Evolutionary conservation across 2,888 invertebrate genomes (phyloP), one percentile per base, ranked within the genome.

Genomic region (Bellardia pandia): DNA sequence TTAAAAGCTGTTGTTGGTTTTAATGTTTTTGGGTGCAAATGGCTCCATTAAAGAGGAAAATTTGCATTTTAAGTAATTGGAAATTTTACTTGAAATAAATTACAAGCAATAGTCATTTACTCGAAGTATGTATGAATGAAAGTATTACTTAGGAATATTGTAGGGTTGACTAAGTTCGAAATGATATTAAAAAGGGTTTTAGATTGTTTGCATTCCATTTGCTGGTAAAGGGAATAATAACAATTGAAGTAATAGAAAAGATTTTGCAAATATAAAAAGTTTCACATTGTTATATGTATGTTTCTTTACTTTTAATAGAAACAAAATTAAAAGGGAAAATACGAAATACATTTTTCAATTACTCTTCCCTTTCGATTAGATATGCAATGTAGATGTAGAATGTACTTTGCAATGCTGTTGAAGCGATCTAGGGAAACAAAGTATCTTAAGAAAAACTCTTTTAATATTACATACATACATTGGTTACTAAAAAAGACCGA

Each of bases 1-100:
- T 16, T 60, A 42, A 16, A 14, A 77, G 48, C 16, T 40, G 23
- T n/a, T 40, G 51, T 33, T 51, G 33, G 23, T n/a, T 51, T 37
- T 60, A 37, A 64, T 69, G 45, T 16, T 60, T 68, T 83, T 85
- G 78, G 45, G 51, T 69, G 69, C 53, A 80, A 85, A 85, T 79
- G 62, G 62, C 62, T 75, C 56, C 75, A 80, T 80, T 78, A 71
- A 85, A 77, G 30, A 30, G 48, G 64, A 76, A 71, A 80, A 71
- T 85, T 76, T 71, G 69, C 80, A 85, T 85, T 85, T 80, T 76
- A 72, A 85, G 80, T 81, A 85, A 85, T 85, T 80, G 76, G 58
- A 77, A 77, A 66, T 76, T 71, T 72, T 81, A 58, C 80, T 80
- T 62, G 62, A 85, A 79, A 71, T 72, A 81, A 76, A 80, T 76